phyloP scores from a whole-genome alignment of 1,140 invertebrate species.

The Atopsyche davidsoni region DNA sequence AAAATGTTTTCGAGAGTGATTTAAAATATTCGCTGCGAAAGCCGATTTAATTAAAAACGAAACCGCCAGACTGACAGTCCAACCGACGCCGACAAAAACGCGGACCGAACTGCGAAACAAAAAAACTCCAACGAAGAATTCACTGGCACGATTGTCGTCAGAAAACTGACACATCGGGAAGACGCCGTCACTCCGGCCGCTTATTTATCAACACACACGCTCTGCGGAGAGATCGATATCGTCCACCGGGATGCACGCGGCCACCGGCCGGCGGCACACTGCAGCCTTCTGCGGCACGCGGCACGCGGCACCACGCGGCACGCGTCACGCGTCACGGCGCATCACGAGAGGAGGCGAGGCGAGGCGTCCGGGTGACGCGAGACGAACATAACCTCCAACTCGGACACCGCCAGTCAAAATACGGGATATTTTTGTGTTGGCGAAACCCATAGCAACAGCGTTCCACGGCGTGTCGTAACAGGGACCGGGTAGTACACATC shows the following conservation, averaged over 20 bases:
- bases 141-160: too few relatives aligned
- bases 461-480: conserved; percentile 17
- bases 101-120: too few relatives aligned
- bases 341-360: neutral
- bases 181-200: too few relatives aligned
- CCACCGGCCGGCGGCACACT: neutral
- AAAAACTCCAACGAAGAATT: too few relatives aligned
- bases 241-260: conserved; percentile 2
- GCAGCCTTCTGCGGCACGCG: neutral
- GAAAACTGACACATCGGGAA: too few relatives aligned
- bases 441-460: conserved; percentile 27
- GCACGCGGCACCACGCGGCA: neutral
- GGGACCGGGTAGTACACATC: neutral
- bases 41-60: too few relatives aligned
- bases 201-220: too few relatives aligned
- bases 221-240: too few relatives aligned
- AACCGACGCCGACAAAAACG: too few relatives aligned
- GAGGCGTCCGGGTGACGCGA: neutral
- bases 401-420: neutral
- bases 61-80: too few relatives aligned
- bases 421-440: conserved; percentile 5
- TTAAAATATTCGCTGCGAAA: too few relatives aligned
- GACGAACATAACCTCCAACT: neutral
- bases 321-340: conserved; percentile 1
- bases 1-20: too few relatives aligned